Evolutionary conservation across 2,888 invertebrate genomes (phyloP), one percentile per base, ranked within the genome.

Genomic region (Pilophorus perplexus): DNA sequence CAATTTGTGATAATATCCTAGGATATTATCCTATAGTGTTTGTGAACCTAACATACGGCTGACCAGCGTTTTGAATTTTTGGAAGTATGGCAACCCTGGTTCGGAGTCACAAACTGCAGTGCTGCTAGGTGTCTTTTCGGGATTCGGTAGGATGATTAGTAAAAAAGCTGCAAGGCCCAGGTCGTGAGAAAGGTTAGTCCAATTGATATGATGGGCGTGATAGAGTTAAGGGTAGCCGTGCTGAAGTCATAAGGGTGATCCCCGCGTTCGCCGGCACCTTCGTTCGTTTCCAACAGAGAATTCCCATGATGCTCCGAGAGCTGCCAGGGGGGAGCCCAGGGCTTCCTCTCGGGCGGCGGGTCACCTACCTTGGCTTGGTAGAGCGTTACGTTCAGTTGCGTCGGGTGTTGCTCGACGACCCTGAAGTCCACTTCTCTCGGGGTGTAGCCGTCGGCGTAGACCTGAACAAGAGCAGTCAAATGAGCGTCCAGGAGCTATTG

Each of bases 371-470:
- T 89, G 37, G 86, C 84, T 57, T 87, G 84, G 75, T 86, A 85
- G 71, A 93, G 78, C 6, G 92, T 93, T 38, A 93, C 84, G 77
- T 93, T 93, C 48, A 93, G 79, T 60, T 89, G 79, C 1, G 93
- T 92, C 2, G 93, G 91, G 77, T 91, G 90, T 73, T 86, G 86
- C 71, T 92, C 90, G 52, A 89, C 86, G 6, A 93, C 90, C 78
- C 88, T 86, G 75, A 93, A 91, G 75, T 92, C 91, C 23, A 91
- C 81, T 77, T 93, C 91, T 73, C 86, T 84, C 0, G 93, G 90
- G 42, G 87, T 81, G 75, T 85, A 93, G 40, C 91, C 90, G 74
- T 91, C 90, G 27, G 90, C 91, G 74, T 87, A 87, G 12, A 90
- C 88, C 91, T 92, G 74, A 70, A 55, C 28, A 55, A 55, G 33